A percentile compares a stretch with the other conserved stretches of the same genome.
Evolutionary conservation across 2,888 invertebrate species (phyloP).

Genomic region (Zaprionus obscuricornis): DNA sequence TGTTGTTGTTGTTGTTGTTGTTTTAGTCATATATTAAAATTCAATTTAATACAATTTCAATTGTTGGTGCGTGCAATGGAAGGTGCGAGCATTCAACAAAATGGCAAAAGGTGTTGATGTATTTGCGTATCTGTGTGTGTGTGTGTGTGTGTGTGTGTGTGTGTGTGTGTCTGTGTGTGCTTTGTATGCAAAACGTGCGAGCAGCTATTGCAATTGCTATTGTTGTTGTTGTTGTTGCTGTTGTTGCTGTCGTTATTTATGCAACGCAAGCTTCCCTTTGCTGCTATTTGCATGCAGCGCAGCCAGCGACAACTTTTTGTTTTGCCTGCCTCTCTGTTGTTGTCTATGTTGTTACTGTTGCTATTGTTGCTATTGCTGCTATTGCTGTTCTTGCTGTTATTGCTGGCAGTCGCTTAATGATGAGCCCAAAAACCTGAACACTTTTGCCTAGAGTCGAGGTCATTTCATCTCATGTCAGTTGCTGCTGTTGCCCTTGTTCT

Average conservation of each 20-base stretch:
- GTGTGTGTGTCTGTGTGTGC: constrained; percentile 22
- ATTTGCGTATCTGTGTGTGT: not conserved
- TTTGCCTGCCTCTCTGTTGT: constrained; percentile 8
- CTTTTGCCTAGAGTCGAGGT: constrained; percentile 52
- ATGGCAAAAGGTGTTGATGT: constrained; percentile 58
- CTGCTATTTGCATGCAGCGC: constrained; percentile 50
- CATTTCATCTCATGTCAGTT: constrained; percentile 54
- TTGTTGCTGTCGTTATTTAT: constrained; percentile 60
- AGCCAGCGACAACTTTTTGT: constrained; percentile 42
- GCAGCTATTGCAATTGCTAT: constrained; percentile 36
- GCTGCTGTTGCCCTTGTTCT: constrained; percentile 20
- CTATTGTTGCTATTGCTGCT: not conserved
- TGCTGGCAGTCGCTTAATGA: constrained; percentile 61
- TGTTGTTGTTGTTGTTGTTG: constrained; percentile 35
- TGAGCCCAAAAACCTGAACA: constrained; percentile 53
- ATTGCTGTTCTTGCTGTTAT: constrained; percentile 12
- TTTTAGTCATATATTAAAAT: constrained; percentile 67
- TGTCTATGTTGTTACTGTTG: constrained; percentile 23
- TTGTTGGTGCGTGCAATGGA: constrained; percentile 66
- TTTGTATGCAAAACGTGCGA: constrained; percentile 68
- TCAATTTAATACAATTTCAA: constrained; percentile 76
- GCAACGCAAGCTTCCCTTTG: constrained; percentile 55
- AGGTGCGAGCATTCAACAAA: constrained; percentile 22
- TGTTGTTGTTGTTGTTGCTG: constrained; percentile 13
- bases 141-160: not conserved